These are phyloP conservation scores for Orthonychiurus folsomi DNA, from an alignment of 2,888 invertebrate species.

Conservation along the genomic window DNA sequence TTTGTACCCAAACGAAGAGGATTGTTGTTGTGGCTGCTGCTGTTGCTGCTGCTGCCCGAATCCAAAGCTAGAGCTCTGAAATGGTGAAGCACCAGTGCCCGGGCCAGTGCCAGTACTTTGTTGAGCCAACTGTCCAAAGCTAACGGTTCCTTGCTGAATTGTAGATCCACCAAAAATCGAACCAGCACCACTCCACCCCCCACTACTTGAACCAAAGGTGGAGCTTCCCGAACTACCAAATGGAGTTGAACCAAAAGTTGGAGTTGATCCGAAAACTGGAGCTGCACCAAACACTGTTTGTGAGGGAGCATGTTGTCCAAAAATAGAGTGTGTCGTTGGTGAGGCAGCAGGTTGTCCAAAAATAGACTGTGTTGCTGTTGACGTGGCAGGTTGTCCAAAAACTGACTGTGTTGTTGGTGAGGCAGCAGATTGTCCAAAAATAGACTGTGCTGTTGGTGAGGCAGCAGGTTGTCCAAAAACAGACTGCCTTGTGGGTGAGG, in stretches of 20 bases:
- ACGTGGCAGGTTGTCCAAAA: background rate
- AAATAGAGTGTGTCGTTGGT: background rate
- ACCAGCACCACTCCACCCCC: background rate
- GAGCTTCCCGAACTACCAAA: background rate
- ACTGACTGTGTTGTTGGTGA: background rate
- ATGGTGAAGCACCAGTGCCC: background rate
- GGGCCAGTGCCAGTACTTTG: slow-evolving; percentile 4
- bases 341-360: background rate
- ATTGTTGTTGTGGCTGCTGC: slow-evolving; percentile 3
- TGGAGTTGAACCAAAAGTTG: slow-evolving; percentile 9
- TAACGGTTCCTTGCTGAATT: background rate
- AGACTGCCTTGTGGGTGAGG: too few relatives aligned
- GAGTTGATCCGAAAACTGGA: slow-evolving; percentile 10
- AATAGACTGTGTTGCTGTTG: background rate
- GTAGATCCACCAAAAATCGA: slow-evolving; percentile 13
- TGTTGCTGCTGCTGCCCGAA: background rate
- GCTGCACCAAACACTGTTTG: slow-evolving; percentile 2
- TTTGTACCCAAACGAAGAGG: slow-evolving; percentile 13
- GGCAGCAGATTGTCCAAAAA: background rate
- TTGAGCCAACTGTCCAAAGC: slow-evolving; percentile 13
- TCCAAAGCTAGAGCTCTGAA: background rate
- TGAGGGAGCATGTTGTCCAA: background rate
- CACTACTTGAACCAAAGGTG: background rate
- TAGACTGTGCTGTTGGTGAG: background rate
- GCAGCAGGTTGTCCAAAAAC: background rate